Evolutionary conservation across 2,113 vertebrate species (phyloP).

Genomic region (Antechinus stuartii): DNA sequence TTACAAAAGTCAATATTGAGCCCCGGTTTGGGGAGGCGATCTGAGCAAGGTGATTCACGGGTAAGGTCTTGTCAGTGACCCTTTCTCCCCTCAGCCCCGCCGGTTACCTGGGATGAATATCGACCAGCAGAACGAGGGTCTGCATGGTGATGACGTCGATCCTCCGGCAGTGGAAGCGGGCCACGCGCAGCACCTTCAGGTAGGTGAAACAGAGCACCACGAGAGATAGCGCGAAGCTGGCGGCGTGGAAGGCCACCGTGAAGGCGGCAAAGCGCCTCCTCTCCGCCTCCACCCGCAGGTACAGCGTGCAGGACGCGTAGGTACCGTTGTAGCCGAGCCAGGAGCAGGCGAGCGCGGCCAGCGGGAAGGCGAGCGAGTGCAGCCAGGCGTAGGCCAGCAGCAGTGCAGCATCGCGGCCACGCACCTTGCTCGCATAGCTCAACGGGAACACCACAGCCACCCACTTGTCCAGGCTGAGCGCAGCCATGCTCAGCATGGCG

Average conservation of each 20-base stretch:
- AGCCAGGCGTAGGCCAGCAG: slow-evolving; percentile 87
- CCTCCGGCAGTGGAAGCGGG: slow-evolving; percentile 88
- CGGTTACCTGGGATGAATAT: slow-evolving; percentile 88
- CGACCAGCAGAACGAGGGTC: slow-evolving; percentile 87
- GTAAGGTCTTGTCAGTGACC: background rate
- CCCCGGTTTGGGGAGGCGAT: background rate
- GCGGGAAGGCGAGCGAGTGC: slow-evolving; percentile 85
- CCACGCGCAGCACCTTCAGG: slow-evolving; percentile 87
- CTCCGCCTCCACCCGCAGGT: slow-evolving; percentile 81
- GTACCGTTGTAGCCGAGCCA: slow-evolving; percentile 87
- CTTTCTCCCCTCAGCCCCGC: background rate
- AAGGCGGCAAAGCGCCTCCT: slow-evolving; percentile 81
- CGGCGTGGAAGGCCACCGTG: slow-evolving; percentile 85
- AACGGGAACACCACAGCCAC: slow-evolving; percentile 88
- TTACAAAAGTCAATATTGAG: background rate
- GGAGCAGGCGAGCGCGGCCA: slow-evolving; percentile 83
- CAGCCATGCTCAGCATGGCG: slow-evolving; percentile 88
- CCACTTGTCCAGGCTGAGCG: slow-evolving; percentile 89
- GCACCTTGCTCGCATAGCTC: slow-evolving; percentile 89
- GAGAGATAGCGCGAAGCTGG: slow-evolving; percentile 86
- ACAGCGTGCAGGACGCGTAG: slow-evolving; percentile 86
- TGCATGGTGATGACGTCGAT: slow-evolving; percentile 88
- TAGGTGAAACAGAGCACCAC: slow-evolving; percentile 87
- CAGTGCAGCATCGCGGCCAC: slow-evolving; percentile 84
- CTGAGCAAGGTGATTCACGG: background rate